phyloP scores from a whole-genome alignment of 1,140 invertebrate species.

The Drosophila oshimai region DNA sequence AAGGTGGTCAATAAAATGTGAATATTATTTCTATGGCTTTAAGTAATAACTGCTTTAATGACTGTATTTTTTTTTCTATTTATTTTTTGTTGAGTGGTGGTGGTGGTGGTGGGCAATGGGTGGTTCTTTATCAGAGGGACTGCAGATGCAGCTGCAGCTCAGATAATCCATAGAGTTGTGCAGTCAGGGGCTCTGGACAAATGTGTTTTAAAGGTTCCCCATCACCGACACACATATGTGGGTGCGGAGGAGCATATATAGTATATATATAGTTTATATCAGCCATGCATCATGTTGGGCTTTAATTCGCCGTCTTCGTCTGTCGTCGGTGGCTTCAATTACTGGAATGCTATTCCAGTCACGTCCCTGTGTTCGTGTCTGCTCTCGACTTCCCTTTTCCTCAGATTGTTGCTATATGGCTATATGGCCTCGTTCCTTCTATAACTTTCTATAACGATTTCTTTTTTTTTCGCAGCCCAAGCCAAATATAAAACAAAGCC shows the following conservation, averaged over 20 bases:
- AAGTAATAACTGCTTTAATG: neutral
- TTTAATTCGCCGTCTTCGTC: conserved; percentile 67
- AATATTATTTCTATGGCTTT: neutral
- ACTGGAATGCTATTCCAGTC: conserved; percentile 70
- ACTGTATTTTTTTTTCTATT: neutral
- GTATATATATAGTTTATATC: neutral
- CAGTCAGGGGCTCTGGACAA: conserved; percentile 34
- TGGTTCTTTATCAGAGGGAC: conserved; percentile 54
- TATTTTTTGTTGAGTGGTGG: neutral
- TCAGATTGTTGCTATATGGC: conserved; percentile 10
- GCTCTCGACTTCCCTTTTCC: conserved; percentile 13
- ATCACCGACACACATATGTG: conserved; percentile 7
- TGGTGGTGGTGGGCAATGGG: neutral
- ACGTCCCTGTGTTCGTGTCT: conserved; percentile 63
- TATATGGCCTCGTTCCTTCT: conserved; percentile 5
- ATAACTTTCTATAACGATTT: conserved; percentile 36
- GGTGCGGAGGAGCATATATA: neutral
- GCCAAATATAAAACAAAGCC: conserved; percentile 38
- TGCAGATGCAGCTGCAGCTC: conserved; percentile 42
- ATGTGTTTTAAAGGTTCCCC: conserved; percentile 48
- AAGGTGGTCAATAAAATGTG: neutral
- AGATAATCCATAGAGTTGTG: conserved; percentile 64
- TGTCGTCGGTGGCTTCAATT: conserved; percentile 64
- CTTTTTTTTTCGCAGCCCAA: neutral
- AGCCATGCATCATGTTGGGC: conserved; percentile 63